Base-by-base conservation (phyloP, 2,113 vertebrate species). In the Lipotes vexillifer region DNA sequence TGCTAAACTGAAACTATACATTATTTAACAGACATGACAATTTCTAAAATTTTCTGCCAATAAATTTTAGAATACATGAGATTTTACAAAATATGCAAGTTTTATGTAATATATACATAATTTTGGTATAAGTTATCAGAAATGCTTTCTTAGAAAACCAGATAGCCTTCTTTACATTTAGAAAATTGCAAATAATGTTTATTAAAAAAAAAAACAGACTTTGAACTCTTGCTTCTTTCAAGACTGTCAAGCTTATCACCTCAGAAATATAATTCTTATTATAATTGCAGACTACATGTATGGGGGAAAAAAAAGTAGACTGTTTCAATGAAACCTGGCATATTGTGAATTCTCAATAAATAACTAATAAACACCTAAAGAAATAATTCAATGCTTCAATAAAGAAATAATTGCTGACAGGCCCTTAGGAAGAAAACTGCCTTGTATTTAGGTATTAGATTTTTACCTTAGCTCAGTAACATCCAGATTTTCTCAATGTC, bases 1-100 rank as follows among this genome's bases (percentile, higher is more conserved):
- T 87, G 33, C 6, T 74, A 89, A 90, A 83, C 10, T 83, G 55
- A 84, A 87, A 91, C 2, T 65, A 78, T 92, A 36, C 9, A 78
- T 94, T 83, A 92, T 93, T 93, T 93, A 95, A 93, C 49, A 93
- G 36, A 33, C 55, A 91, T 83, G 36, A 10, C 69, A 91, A 59
- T 93, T 74, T 86, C 80, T 74, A 88, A 29, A 90, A 15, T 78
- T 96, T 89, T 44, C 14, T 85, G 61, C 27, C 38, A 80, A 77
- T 88, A 72, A n/a, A 92, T 65, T 97, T 92, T 74, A 82, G 61
- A 95, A 80, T 69, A 71, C 5, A 17, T 44, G 81, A 15, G 0
- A 55, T 89, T 83, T 96, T 92, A 38, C 1, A 61, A 88, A 92
- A 78, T 65, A 63, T 82, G 38, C 18, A 95, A 8, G 81, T 85